Evolutionary conservation across 1,140 invertebrate species (phyloP).

Genomic region (Ericerus pela): DNA sequence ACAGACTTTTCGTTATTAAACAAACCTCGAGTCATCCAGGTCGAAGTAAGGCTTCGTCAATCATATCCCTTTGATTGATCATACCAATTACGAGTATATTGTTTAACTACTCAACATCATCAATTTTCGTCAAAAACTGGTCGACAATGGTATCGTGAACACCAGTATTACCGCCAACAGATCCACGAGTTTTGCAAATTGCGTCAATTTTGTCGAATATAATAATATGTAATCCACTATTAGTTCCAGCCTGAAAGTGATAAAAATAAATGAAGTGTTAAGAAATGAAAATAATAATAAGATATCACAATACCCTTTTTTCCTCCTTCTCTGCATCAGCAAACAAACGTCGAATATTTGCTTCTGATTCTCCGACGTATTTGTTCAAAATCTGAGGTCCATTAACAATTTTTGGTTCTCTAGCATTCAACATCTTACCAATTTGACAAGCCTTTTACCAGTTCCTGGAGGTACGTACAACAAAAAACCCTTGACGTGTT

Average conservation of each 20-base stretch:
- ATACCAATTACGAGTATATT: constrained; percentile 99
- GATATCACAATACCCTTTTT: constrained; percentile 50
- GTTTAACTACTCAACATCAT: constrained; percentile 97
- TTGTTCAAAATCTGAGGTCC: constrained; percentile 98
- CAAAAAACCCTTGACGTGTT: constrained; percentile 94
- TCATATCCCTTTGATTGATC: constrained; percentile 97
- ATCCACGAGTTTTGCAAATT: constrained; percentile 96
- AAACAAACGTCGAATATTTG: constrained; percentile 89
- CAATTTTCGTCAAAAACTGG: constrained; percentile 95
- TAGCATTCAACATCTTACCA: constrained; percentile 95
- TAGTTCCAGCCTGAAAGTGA: constrained; percentile 55
- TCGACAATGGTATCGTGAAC: constrained; percentile 99
- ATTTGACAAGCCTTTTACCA: constrained; percentile 99
- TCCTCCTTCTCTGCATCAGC: constrained; percentile 98
- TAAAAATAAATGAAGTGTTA: constrained; percentile 19
- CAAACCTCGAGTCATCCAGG: constrained; percentile 80
- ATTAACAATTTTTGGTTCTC: constrained; percentile 98
- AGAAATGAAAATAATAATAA: background rate
- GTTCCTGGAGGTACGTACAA: constrained; percentile 95
- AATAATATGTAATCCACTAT: constrained; percentile 96
- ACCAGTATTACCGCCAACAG: constrained; percentile 79
- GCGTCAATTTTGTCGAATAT: constrained; percentile 99
- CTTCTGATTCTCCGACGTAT: constrained; percentile 99
- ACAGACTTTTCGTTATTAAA: constrained; percentile 28
- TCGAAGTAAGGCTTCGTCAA: constrained; percentile 92